phyloP scores from a whole-genome alignment of 2,888 invertebrate species.

The Hofmannophila pseudospretella region DNA sequence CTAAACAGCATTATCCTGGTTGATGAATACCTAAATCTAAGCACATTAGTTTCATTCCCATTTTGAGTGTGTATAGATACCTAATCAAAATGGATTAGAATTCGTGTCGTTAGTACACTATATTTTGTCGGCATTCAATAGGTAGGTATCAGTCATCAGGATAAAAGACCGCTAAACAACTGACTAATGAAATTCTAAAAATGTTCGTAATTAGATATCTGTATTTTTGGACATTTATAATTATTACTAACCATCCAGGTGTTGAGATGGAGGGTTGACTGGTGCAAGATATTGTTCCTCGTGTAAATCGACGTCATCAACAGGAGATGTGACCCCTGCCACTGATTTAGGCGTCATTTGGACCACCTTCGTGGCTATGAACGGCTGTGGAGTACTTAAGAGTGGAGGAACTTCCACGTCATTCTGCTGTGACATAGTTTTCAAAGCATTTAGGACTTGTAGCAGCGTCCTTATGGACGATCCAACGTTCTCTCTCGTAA shows the following conservation, averaged over 20 bases:
- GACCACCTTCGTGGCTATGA: constrained; percentile 28
- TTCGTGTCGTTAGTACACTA: no score
- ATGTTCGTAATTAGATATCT: no score
- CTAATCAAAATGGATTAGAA: no score
- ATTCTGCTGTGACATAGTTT: constrained; percentile 60
- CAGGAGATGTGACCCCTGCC: constrained; percentile 30
- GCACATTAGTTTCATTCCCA: no score
- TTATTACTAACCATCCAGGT: constrained; percentile 57
- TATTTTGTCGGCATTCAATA: no score
- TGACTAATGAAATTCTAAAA: no score
- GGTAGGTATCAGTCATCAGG: no score
- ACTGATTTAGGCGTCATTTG: constrained; percentile 37
- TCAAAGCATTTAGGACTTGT: constrained; percentile 84
- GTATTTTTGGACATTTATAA: no score
- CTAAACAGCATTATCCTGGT: no score
- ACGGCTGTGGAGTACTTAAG: constrained; percentile 58
- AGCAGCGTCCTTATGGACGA: constrained; percentile 87
- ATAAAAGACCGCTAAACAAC: no score
- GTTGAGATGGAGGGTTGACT: constrained; percentile 57
- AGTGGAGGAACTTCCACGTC: constrained; percentile 42
- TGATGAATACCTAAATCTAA: no score
- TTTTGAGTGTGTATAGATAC: no score
- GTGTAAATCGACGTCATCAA: constrained; percentile 36
- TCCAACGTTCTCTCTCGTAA: constrained; percentile 87
- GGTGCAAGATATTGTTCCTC: constrained; percentile 56